Evolutionary conservation across 2,888 invertebrate species (phyloP).

Genomic region (Noctua janthina): DNA sequence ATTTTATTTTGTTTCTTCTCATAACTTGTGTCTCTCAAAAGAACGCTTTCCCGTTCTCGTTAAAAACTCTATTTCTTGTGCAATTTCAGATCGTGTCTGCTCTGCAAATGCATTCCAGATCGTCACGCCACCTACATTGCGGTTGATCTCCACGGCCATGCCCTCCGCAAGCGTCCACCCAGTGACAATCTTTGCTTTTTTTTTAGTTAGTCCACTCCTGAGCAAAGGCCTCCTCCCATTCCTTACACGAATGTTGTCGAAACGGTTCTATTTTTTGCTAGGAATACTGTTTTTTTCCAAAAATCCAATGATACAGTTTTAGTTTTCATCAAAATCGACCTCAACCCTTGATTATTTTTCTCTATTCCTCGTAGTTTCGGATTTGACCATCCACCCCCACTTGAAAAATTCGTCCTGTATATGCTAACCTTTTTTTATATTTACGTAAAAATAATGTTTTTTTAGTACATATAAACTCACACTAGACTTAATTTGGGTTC

Average conservation of each 20-base stretch:
- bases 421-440: not conserved
- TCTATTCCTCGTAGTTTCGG: too few species aligned
- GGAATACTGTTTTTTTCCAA: too few species aligned
- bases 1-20: not conserved
- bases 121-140: conserved; percentile 9
- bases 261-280: too few species aligned
- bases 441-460: conserved; percentile 1
- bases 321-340: too few species aligned
- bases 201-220: too few species aligned
- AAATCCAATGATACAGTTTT: too few species aligned
- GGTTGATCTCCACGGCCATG: conserved; percentile 2
- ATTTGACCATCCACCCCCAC: too few species aligned
- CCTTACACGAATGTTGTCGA: too few species aligned
- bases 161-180: not conserved
- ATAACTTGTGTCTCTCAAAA: not conserved
- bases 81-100: not conserved
- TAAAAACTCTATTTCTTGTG: conserved; percentile 7
- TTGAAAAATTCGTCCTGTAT: not conserved
- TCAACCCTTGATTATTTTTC: too few species aligned
- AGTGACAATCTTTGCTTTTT: not conserved
- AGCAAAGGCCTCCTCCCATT: too few species aligned
- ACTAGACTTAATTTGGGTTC: conserved; percentile 42
- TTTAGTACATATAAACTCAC: conserved; percentile 25
- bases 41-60: not conserved
- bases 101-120: conserved; percentile 9